Evolutionary conservation across 2,797 vertebrate species (phyloP).

Genomic region (Bufotes viridis): DNA sequence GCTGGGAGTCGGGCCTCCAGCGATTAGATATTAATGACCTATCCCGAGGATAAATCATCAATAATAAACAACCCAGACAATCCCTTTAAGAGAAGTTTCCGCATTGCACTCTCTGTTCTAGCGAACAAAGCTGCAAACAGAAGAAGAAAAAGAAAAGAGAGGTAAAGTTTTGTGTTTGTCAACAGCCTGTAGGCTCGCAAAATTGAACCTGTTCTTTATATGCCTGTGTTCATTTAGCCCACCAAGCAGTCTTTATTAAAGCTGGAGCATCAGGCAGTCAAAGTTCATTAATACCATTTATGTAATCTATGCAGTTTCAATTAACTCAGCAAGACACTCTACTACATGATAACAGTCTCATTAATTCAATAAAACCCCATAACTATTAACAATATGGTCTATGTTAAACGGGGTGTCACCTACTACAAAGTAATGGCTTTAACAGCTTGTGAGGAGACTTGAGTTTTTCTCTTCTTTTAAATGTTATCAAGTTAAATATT

Average conservation of each 20-base stretch:
- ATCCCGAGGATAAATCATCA: too few species aligned
- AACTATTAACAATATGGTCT: conserved; percentile 88
- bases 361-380: conserved; percentile 88
- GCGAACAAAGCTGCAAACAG: not conserved
- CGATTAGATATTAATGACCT: too few species aligned
- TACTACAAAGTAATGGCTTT: conserved; percentile 85
- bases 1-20: too few species aligned
- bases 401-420: conserved; percentile 86
- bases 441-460: conserved; percentile 82
- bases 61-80: too few species aligned
- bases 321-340: conserved; percentile 86
- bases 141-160: conserved; percentile 71
- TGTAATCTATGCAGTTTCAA: conserved; percentile 86
- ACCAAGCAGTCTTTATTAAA: conserved; percentile 87
- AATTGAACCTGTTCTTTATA: conserved; percentile 86
- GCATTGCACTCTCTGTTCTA: conserved; percentile 33
- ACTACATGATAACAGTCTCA: conserved; percentile 86
- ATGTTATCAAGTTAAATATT: conserved; percentile 77
- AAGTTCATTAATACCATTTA: conserved; percentile 88
- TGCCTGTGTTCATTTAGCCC: conserved; percentile 84
- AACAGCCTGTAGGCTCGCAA: conserved; percentile 82
- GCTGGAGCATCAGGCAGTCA: conserved; percentile 82
- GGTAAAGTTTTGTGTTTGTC: conserved; percentile 77
- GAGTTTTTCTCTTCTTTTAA: conserved; percentile 68
- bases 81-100: not conserved